Conservation (phyloP, 2,797 vertebrate genomes). For the Erpetoichthys calabaricus region DNA sequence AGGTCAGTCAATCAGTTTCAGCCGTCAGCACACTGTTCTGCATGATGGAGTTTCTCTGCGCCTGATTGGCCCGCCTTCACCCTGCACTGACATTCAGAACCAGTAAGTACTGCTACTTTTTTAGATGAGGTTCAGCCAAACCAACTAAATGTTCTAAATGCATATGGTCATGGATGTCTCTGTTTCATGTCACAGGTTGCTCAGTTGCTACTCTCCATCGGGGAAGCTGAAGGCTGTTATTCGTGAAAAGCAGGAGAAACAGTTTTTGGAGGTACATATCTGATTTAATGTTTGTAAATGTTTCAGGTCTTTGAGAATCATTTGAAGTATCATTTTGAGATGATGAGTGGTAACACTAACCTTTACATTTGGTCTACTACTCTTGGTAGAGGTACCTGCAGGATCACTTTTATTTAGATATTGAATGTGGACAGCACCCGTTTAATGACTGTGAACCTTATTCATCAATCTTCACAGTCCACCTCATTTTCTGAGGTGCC, state of each 20-base stretch:
- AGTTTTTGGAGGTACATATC: conserved; percentile 29
- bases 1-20: conserved; percentile 31
- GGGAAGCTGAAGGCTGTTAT: conserved; percentile 25
- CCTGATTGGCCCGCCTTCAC: conserved; percentile 19
- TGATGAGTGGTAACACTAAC: too few species aligned
- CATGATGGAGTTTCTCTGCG: conserved; percentile 18
- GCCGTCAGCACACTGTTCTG: conserved; percentile 45
- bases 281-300: not conserved
- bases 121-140: too few species aligned
- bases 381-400: too few species aligned
- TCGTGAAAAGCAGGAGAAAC: conserved; percentile 15
- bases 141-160: not conserved
- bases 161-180: not conserved
- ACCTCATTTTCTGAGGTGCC: too few species aligned
- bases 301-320: too few species aligned
- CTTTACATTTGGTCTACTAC: too few species aligned
- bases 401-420: too few species aligned
- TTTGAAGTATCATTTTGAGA: too few species aligned
- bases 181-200: conserved; percentile 18
- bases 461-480: too few species aligned
- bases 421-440: too few species aligned
- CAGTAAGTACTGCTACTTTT: conserved; percentile 21
- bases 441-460: too few species aligned
- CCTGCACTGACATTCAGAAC: conserved; percentile 20
- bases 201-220: conserved; percentile 22